phyloP scores from a whole-genome alignment of 1,140 invertebrate species.

The Lamellibrachia luymesi region DNA sequence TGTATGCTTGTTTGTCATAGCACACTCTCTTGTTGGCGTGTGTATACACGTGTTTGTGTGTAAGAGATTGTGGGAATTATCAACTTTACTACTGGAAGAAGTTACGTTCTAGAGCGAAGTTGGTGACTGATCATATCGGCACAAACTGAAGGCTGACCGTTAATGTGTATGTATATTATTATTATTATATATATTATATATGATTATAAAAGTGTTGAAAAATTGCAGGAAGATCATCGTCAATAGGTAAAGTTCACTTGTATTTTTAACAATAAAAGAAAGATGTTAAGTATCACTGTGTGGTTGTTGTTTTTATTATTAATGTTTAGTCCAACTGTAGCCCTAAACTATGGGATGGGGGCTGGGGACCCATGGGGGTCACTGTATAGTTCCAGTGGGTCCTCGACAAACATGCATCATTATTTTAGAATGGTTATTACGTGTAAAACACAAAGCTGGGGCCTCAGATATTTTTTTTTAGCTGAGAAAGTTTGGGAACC shows the following conservation, averaged over 20 bases:
- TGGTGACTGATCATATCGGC: not conserved
- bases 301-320: not conserved
- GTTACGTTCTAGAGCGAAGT: not conserved
- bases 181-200: slow-evolving; percentile 1
- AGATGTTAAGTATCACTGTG: not conserved
- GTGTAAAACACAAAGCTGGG: too few species aligned
- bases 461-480: too few species aligned
- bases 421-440: too few species aligned
- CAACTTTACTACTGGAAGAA: not conserved
- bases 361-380: too few species aligned
- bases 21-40: not conserved
- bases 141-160: not conserved
- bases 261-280: slow-evolving; percentile 6
- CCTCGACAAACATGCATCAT: too few species aligned
- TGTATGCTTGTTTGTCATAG: not conserved
- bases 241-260: slow-evolving; percentile 5
- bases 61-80: not conserved
- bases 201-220: slow-evolving; percentile 6
- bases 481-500: too few species aligned
- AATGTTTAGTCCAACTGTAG: too few species aligned
- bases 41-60: not conserved
- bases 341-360: too few species aligned
- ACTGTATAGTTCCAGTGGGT: too few species aligned
- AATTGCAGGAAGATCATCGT: slow-evolving; percentile 1
- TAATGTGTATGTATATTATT: slow-evolving; percentile 6